Conservation (phyloP, 2,113 vertebrate genomes). For the Onychostruthus taczanowskii region DNA sequence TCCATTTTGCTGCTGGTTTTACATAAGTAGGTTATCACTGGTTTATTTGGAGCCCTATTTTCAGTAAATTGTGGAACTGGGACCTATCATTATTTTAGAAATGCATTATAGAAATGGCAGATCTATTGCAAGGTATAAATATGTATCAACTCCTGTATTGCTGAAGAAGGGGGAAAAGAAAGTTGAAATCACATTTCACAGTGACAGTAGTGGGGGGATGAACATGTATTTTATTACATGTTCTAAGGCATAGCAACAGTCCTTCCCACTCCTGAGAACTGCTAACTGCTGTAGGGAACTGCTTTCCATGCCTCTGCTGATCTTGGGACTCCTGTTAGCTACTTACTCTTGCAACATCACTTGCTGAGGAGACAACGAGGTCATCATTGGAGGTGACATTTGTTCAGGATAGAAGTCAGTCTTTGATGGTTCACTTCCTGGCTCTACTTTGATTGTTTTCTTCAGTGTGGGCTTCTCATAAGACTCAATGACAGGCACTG, state of each 20-base stretch:
- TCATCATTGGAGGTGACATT: constrained; percentile 86
- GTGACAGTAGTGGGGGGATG: not conserved
- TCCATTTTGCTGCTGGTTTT: not conserved
- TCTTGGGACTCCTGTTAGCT: not conserved
- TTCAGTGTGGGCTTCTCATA: constrained; percentile 79
- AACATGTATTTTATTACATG: not conserved
- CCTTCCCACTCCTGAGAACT: not conserved
- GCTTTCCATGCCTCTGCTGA: not conserved
- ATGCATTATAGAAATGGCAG: not conserved
- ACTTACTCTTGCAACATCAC: constrained; percentile 88
- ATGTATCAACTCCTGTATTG: rapidly evolving
- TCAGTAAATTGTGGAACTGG: not conserved
- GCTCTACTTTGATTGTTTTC: constrained; percentile 90
- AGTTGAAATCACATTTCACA: not conserved
- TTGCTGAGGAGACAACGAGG: constrained; percentile 78
- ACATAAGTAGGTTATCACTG: not conserved
- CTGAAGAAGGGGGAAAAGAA: not conserved
- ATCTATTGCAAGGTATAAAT: not conserved
- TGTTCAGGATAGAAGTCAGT: constrained; percentile 83
- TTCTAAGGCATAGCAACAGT: not conserved
- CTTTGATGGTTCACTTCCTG: constrained; percentile 74
- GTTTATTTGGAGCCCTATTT: not conserved
- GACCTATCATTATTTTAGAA: not conserved
- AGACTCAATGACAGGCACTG: constrained; percentile 80
- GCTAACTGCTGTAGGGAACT: not conserved